Conservation (phyloP, 1,140 invertebrate genomes). For the Penaeus chinensis region DNA sequence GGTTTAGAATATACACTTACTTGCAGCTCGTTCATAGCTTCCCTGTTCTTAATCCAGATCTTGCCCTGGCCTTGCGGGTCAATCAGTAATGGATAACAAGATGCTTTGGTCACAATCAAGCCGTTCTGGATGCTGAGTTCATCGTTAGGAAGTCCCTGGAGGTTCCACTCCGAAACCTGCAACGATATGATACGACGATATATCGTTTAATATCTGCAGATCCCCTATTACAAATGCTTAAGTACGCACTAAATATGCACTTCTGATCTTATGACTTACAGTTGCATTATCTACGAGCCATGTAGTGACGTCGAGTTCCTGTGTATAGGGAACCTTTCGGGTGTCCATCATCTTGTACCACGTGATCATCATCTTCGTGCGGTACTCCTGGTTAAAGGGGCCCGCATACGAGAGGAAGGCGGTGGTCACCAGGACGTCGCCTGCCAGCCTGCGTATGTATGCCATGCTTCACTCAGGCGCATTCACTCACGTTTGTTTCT, state of each 20-base stretch:
- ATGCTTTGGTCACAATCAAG: constrained; percentile 93
- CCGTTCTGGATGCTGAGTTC: constrained; percentile 97
- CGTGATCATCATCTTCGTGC: constrained; percentile 81
- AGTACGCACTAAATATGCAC: no score
- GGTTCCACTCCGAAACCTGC: constrained; percentile 90
- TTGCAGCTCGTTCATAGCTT: constrained; percentile 85
- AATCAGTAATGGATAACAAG: constrained; percentile 91
- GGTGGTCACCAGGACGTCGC: constrained; percentile 91
- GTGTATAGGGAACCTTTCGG: constrained; percentile 86
- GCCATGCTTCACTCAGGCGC: no score
- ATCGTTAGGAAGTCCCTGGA: constrained; percentile 96
- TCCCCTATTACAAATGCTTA: no score
- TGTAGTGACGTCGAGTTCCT: constrained; percentile 86
- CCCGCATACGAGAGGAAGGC: constrained; percentile 96
- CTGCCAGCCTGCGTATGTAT: constrained; percentile 78
- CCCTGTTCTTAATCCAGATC: constrained; percentile 97
- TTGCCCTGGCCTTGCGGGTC: constrained; percentile 98
- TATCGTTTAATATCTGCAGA: no score
- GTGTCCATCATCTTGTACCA: constrained; percentile 90
- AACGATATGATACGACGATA: neutral
- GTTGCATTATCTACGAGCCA: constrained; percentile 91
- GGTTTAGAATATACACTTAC: constrained; percentile 13
- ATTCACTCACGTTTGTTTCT: no score
- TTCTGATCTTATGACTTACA: constrained; percentile 1
- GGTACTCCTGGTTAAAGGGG: constrained; percentile 96